Evolutionary conservation across 2,888 invertebrate species (phyloP).

Genomic region (Rhagonycha lutea): DNA sequence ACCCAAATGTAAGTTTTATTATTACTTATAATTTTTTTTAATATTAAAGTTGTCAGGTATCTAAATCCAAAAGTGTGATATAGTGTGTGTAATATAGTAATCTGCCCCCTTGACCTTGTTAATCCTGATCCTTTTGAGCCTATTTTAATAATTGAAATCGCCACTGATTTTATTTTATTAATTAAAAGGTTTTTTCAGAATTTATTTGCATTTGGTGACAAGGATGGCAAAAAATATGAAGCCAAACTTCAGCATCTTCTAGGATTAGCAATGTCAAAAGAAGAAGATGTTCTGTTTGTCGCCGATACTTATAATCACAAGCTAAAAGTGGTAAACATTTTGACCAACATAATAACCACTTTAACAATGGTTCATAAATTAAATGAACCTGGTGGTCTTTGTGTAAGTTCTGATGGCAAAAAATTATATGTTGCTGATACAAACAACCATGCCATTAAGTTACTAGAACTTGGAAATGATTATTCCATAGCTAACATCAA

Average conservation of each 20-base stretch:
- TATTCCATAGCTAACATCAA: constrained; percentile 37
- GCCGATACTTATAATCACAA: constrained; percentile 95
- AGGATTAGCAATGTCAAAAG: constrained; percentile 70
- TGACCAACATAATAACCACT: constrained; percentile 65
- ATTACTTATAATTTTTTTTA: not conserved
- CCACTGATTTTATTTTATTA: not conserved
- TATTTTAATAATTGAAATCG: no score
- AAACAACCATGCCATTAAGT: constrained; percentile 82
- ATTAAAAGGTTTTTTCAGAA: constrained; percentile 64
- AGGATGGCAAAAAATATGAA: constrained; percentile 74
- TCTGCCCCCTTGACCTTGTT: not conserved
- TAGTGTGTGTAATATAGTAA: no score
- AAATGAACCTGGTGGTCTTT: constrained; percentile 85
- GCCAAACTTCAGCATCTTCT: constrained; percentile 91
- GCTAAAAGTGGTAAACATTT: constrained; percentile 73
- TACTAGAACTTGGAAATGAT: constrained; percentile 62
- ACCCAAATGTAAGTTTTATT: constrained; percentile 73
- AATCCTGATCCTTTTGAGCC: no score
- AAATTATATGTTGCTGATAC: constrained; percentile 85
- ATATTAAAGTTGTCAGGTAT: not conserved
- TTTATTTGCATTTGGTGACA: constrained; percentile 88
- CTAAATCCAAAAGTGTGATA: no score
- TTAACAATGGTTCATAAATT: constrained; percentile 61
- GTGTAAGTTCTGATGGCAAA: constrained; percentile 63
- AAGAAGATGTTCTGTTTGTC: constrained; percentile 68